Evolutionary conservation across 1,140 invertebrate species (phyloP).

Genomic region (Drosophila eugracilis): DNA sequence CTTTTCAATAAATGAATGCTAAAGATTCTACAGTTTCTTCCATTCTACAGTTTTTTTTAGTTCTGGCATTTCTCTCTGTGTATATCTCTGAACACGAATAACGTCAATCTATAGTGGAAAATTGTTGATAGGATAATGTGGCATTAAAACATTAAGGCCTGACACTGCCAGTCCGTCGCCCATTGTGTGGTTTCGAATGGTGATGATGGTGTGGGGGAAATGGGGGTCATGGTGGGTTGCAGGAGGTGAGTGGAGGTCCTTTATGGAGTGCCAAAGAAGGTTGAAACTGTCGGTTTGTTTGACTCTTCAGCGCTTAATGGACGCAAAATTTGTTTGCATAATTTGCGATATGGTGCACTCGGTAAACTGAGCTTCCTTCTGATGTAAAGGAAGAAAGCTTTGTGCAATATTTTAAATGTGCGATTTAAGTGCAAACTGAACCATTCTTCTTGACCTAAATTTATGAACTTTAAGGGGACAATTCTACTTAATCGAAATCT

Average conservation of each 20-base stretch:
- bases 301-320: conserved; percentile 33
- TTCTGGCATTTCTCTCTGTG: not conserved
- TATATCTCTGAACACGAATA: conserved; percentile 8
- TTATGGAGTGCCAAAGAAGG: conserved; percentile 21
- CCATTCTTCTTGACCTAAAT: not conserved
- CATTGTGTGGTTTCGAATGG: conserved; percentile 36
- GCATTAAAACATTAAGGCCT: conserved; percentile 71
- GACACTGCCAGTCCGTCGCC: conserved; percentile 31
- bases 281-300: conserved; percentile 49
- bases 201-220: not conserved
- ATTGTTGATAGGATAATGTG: conserved; percentile 77
- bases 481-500: too few species aligned
- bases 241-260: not conserved
- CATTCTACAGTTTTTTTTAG: too few species aligned
- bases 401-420: not conserved
- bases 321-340: conserved; percentile 26
- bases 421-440: not conserved
- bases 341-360: not conserved
- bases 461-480: not conserved
- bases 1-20: too few species aligned
- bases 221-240: not conserved
- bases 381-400: not conserved
- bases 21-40: too few species aligned
- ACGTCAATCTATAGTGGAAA: conserved; percentile 46
- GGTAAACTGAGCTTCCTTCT: not conserved